Base-by-base conservation (phyloP, 2,888 invertebrate genomes). In the Fragum fragum region DNA sequence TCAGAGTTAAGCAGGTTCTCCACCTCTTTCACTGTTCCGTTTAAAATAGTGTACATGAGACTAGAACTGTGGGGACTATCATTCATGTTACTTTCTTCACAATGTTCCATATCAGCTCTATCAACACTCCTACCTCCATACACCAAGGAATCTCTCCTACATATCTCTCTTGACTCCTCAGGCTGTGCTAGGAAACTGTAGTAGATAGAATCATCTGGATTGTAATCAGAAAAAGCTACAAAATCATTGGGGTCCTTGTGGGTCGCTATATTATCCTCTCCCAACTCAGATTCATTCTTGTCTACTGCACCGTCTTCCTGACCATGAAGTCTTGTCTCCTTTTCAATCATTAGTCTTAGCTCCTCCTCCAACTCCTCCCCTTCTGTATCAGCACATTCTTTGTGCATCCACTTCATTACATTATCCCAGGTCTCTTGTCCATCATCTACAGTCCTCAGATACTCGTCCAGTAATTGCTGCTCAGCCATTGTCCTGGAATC, bases 321-420 rank as follows among this genome's bases (percentile, higher is more conserved):
- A 53, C 53, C n/a, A 52, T 61, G 5, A 23, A 61, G 18, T 21
- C 26, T 26, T 11, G 57, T 59, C 29, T 59, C 57, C 36, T 84
- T 72, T 9, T 71, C 42, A 63, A 76, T 61, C 72, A 81, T 11
- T 59, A 69, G n/a, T 29, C 61, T 76, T 3, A 80, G 76, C 55
- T 85, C 85, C 47, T 66, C 72, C 18, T 81, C 80, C 6, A 76
- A 73, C 55, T 79, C 85, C 42, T 53, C 73, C 26, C 73, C 76
- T 5, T 63, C 42, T 11, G 47, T 69, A 18, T 73, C 73, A 28
- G 61, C 74, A 68, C 71, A 75, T n/a, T 82, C 80, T 39, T 61
- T 78, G 39, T 85, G 80, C 75, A 85, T 85, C 85, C 85, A 85
- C 42, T 78, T 71, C 28, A 83, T 52, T 0, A 85, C 85, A 76